phyloP scores from a whole-genome alignment of 1,140 invertebrate genomes.

The Solenopsis invicta region DNA sequence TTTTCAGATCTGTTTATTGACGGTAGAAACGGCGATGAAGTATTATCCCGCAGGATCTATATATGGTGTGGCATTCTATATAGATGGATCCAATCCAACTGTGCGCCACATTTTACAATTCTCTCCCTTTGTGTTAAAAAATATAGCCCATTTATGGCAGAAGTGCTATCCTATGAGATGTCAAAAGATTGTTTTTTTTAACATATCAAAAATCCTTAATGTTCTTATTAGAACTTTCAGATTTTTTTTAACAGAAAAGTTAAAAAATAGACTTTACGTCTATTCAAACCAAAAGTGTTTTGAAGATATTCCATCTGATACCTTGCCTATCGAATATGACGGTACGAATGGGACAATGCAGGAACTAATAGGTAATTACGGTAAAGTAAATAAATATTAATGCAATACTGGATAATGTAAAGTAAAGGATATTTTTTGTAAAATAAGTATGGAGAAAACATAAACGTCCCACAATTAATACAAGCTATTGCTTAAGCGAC shows the following conservation, averaged over 20 bases:
- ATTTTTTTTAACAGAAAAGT: constrained; percentile 91
- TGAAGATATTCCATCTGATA: background rate
- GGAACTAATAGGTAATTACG: constrained; percentile 13
- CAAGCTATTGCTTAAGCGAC: no score
- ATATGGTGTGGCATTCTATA: background rate
- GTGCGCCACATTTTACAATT: background rate
- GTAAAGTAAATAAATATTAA: constrained; percentile 56
- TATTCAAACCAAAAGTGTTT: constrained; percentile 77
- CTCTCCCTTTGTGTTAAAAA: background rate
- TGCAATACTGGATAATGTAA: background rate
- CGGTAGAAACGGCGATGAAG: constrained; percentile 86
- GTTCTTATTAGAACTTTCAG: constrained; percentile 90
- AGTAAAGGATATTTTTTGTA: background rate
- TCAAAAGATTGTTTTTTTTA: background rate
- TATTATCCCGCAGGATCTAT: background rate
- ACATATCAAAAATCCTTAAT: constrained; percentile 63
- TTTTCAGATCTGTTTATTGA: constrained; percentile 86
- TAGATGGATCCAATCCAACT: background rate
- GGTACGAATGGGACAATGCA: background rate
- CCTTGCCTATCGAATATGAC: background rate
- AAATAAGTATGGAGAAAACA: background rate
- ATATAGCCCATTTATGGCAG: background rate
- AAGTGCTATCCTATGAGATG: background rate
- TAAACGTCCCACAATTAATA: constrained; percentile 76
- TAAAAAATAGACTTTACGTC: constrained; percentile 88